Evolutionary conservation across 2,797 vertebrate species (phyloP), one percentile per base, ranked within the genome.

Genomic region (Hippocampus kuda): DNA sequence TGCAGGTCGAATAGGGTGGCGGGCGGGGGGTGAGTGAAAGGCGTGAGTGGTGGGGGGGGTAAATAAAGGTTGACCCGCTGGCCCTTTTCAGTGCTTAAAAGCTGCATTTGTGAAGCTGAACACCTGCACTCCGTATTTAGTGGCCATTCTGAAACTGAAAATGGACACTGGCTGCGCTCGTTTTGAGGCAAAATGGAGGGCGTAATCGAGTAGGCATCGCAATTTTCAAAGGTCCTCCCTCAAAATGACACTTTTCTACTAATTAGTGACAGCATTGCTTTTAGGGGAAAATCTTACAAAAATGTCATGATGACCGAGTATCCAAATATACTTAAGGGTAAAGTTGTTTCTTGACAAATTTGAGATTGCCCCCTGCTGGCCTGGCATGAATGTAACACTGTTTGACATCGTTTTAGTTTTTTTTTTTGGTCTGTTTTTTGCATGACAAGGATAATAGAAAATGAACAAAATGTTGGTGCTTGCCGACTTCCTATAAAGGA

Each of bases 71-170:
- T 81, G 85, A 26, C 34, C 78, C 70, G 84, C 75, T 84, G 81
- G 84, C 86, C 80, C 69, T 81, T 81, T 89, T 87, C 87, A 83
- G 81, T 26, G 42, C 63, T 65, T 65, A 89, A 87, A 89, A 89
- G 78, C 74, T 88, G 89, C 73, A 75, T 80, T 80, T 86, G 79
- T 86, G 20, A 79, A 72, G 79, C 84, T 88, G 82, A 87, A 65
- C 63, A 65, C 44, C 63, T 48, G 63, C 42, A 48, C 62, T 24
- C 62, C 8, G 24, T n/a, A 48, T 60, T 60, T 16, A 15, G 56
- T 26, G 26, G 26, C 59, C n/a, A 24, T 11, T 54, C 53, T 20
- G 59, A 20, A 34, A 18, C 27, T 38, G 30, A 34, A 60, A 60
- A 59, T 26, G 13, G 53, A 56, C 53, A 56, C 53, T 12, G 24